phyloP scores from a whole-genome alignment of 2,113 vertebrate genomes.

The Salvelinus fontinalis region DNA sequence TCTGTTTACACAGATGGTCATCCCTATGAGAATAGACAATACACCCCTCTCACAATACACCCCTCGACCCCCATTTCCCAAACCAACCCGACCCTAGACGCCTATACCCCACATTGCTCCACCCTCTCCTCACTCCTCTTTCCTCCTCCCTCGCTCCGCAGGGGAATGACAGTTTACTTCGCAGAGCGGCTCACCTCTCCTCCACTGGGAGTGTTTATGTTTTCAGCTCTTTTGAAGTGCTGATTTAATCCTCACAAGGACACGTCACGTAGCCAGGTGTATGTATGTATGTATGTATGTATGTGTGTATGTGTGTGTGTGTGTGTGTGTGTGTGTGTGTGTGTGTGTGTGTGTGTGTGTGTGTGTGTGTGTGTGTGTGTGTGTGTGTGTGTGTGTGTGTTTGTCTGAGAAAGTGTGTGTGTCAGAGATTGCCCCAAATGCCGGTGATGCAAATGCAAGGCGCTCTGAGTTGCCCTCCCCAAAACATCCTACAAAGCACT shows the following conservation, averaged over 20 bases:
- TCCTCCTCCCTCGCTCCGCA: constrained; percentile 34
- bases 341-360: constrained; percentile 37
- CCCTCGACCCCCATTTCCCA: neutral
- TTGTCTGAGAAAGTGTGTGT: constrained; percentile 53
- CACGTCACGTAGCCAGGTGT: constrained; percentile 68
- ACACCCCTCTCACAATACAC: constrained; percentile 7
- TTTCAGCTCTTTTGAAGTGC: constrained; percentile 78
- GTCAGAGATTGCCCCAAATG: constrained; percentile 68
- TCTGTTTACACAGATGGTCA: neutral
- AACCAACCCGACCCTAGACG: neutral
- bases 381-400: constrained; percentile 20
- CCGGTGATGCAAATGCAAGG: constrained; percentile 52
- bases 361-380: constrained; percentile 52
- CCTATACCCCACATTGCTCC: neutral
- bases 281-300: no score
- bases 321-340: constrained; percentile 20
- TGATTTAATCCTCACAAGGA: constrained; percentile 76
- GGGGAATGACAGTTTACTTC: constrained; percentile 65
- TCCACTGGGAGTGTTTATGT: constrained; percentile 70
- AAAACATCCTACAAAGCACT: constrained; percentile 64
- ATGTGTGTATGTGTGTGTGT: constrained; percentile 57
- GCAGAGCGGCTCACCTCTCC: constrained; percentile 61
- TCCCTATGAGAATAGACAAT: neutral
- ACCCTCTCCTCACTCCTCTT: neutral
- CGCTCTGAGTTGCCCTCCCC: constrained; percentile 63